Percentiles rank a stretch among this genome's conserved stretches.
phyloP scores from a whole-genome alignment of 2,113 vertebrate species.

The Pipra filicauda region DNA sequence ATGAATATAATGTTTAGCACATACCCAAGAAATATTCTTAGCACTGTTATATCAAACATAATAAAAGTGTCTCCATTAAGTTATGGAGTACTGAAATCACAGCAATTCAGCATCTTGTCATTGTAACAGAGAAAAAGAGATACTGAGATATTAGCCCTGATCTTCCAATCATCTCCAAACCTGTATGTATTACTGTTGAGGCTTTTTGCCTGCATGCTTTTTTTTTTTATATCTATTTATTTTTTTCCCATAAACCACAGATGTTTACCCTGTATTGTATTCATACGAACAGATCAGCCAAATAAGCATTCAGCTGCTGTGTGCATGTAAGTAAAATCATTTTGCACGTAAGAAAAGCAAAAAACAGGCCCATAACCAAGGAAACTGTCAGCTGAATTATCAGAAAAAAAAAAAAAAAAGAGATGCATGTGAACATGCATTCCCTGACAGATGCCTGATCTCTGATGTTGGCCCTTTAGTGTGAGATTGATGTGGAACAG shows the following conservation, averaged over 20 bases:
- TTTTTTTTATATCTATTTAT: not conserved
- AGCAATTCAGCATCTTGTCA: not conserved
- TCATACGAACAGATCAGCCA: not conserved
- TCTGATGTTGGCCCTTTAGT: not conserved
- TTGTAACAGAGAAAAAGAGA: not conserved
- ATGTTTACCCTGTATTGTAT: slow-evolving; percentile 7
- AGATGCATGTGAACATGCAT: not conserved
- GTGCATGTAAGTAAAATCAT: not conserved
- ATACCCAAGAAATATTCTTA: not conserved
- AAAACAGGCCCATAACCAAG: not conserved
- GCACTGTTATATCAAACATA: not conserved
- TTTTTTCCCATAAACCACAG: not conserved
- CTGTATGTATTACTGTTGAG: not conserved
- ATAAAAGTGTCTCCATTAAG: not conserved
- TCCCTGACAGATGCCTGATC: not conserved
- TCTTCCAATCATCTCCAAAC: slow-evolving; percentile 5
- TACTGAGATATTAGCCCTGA: not conserved
- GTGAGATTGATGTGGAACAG: not conserved
- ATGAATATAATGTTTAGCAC: not conserved
- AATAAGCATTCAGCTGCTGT: not conserved
- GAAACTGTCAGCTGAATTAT: not conserved
- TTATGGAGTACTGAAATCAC: not conserved
- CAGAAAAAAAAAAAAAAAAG: not conserved
- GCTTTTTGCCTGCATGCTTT: not conserved
- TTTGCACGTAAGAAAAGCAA: not conserved